phyloP scores from a whole-genome alignment of 2,797 vertebrate species.

The Spatula versicolor region DNA sequence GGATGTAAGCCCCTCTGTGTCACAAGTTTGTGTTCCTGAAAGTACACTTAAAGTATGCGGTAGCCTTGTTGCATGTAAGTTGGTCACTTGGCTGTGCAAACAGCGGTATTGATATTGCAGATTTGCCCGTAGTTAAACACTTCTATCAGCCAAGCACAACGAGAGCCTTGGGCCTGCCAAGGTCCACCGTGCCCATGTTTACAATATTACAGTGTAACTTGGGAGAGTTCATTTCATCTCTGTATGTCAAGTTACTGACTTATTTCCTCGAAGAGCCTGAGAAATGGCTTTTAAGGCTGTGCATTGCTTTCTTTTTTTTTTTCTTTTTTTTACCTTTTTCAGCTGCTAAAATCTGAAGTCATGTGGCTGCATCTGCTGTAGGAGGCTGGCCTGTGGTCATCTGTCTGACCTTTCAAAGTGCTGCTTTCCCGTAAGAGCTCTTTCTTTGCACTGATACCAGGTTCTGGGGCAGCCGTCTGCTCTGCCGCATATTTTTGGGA shows the following conservation, averaged over 20 bases:
- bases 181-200: background rate
- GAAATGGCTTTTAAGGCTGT: background rate
- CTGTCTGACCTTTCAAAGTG: constrained; percentile 34
- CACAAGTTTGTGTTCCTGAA: background rate
- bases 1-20: background rate
- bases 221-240: background rate
- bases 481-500: background rate
- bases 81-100: background rate
- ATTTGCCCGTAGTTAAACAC: background rate
- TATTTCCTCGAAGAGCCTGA: background rate
- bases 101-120: background rate
- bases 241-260: background rate
- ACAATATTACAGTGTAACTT: background rate
- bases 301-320: background rate
- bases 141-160: accelerated
- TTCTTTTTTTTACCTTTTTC: background rate
- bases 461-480: background rate
- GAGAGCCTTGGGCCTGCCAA: background rate
- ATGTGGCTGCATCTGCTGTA: background rate
- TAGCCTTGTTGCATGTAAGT: background rate
- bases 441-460: background rate
- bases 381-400: constrained; percentile 30
- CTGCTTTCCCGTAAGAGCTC: constrained; percentile 5
- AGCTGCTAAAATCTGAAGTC: background rate
- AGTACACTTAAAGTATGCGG: accelerated